Evolutionary conservation across 2,888 invertebrate genomes (phyloP), one percentile per base, ranked within the genome.

Genomic region (Nephrotoma guestfalica): DNA sequence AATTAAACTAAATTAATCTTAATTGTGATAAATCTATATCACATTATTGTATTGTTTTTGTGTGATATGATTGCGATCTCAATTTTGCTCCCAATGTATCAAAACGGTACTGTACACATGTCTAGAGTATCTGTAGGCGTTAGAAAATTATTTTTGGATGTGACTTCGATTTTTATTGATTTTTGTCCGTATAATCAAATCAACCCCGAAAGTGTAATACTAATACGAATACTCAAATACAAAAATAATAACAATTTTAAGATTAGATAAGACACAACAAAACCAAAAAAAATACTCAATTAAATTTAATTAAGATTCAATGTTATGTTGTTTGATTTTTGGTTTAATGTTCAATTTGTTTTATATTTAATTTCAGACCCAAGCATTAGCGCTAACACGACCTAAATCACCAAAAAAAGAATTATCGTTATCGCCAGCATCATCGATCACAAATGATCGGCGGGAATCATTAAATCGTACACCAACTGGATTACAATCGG

Each of bases 301-400:
- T 71, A 71, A 71, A 71, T 71, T 71, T 71, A 71, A 71, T 71
- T 71, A 71, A 71, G 30, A 71, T 71, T 71, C 71, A 30, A 71
- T 71, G 51, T 51, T 51, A 51, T 15, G 51, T 51, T 15, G n/a
- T 51, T 51, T 51, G 51, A 51, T 51, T 51, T 51, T 18, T 51
- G 51, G n/a, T 15, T 15, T 51, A 51, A 51, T 51, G 15, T 15
- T 51, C 15, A 51, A 51, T 51, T 51, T 51, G 51, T 71, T 71
- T 71, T 43, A 11, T 43, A 43, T 43, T 88, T 89, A 30, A 30
- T 92, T 92, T 86, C 92, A 94, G 94, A 94, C 93, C 90, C 94
- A 94, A 90, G 94, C 94, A 86, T 90, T 94, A 90, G 94, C 94
- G 87, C 91, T 94, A 90, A 94, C 94, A 88, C 93, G 94, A 90